Evolutionary conservation across 1,140 invertebrate species (phyloP).

Genomic region (Liolophura sinensis): DNA sequence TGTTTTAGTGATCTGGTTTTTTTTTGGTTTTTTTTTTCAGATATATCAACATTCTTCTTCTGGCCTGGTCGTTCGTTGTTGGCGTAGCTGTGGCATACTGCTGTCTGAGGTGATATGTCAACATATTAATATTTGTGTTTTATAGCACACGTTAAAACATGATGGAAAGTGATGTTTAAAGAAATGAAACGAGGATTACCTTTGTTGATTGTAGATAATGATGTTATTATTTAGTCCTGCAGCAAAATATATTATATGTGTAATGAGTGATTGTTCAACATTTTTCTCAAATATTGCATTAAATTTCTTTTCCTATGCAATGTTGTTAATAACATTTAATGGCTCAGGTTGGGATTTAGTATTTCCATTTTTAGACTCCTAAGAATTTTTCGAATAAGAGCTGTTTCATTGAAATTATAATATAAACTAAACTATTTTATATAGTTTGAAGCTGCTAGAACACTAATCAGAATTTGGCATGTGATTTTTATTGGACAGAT

Average conservation of each 20-base stretch:
- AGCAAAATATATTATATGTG: conserved; percentile 1
- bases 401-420: background rate
- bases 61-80: conserved; percentile 38
- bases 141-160: background rate
- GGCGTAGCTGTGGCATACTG: conserved; percentile 34
- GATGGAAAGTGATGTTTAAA: background rate
- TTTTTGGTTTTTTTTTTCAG: conserved; percentile 22
- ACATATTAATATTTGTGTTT: background rate
- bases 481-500: background rate
- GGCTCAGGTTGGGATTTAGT: background rate
- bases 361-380: background rate
- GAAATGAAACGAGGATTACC: background rate
- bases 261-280: background rate
- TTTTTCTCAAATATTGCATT: background rate
- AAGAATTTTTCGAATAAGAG: background rate
- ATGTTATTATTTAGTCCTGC: background rate
- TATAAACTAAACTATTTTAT: background rate
- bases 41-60: conserved; percentile 32
- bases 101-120: conserved; percentile 29
- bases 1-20: background rate
- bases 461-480: background rate
- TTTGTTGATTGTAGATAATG: background rate
- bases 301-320: too few species aligned
- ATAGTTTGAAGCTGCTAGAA: background rate
- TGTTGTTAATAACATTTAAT: too few species aligned